Percentiles rank a stretch among this genome's conserved stretches.
Evolutionary conservation across 1,140 invertebrate species (phyloP).

Genomic region (Lysiphlebus fabarum): DNA sequence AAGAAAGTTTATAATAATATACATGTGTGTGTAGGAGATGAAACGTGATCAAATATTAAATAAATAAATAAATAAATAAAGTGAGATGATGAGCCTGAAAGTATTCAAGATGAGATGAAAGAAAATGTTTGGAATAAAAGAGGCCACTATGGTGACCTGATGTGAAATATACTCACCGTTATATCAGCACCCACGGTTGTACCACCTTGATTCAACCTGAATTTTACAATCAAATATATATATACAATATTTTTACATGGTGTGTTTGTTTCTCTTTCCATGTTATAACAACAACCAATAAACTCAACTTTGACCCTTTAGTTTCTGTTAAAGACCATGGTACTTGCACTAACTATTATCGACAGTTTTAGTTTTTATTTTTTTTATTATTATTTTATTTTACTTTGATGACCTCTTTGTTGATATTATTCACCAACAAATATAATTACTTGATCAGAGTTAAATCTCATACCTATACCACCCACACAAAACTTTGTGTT

Average conservation of each 20-base stretch:
- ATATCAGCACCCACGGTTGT: conserved; percentile 45
- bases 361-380: conserved; percentile 1
- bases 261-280: neutral
- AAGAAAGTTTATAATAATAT: too few species aligned
- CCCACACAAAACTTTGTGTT: too few species aligned
- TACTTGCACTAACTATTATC: conserved; percentile 11
- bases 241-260: neutral
- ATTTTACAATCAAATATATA: conserved; percentile 27
- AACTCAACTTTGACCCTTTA: conserved; percentile 13
- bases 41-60: too few species aligned
- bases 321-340: neutral
- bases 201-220: conserved; percentile 42
- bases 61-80: too few species aligned
- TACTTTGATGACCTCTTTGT: neutral
- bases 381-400: too few species aligned
- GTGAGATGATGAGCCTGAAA: neutral
- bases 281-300: too few species aligned
- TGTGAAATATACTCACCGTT: conserved; percentile 43
- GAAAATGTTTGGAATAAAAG: conserved; percentile 35
- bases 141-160: conserved; percentile 41
- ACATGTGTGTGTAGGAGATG: too few species aligned
- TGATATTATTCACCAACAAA: conserved; percentile 13
- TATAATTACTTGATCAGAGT: conserved; percentile 7
- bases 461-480: neutral
- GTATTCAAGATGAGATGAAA: conserved; percentile 12